Conservation (phyloP, 2,888 invertebrate genomes). For the Coremacera marginata region DNA sequence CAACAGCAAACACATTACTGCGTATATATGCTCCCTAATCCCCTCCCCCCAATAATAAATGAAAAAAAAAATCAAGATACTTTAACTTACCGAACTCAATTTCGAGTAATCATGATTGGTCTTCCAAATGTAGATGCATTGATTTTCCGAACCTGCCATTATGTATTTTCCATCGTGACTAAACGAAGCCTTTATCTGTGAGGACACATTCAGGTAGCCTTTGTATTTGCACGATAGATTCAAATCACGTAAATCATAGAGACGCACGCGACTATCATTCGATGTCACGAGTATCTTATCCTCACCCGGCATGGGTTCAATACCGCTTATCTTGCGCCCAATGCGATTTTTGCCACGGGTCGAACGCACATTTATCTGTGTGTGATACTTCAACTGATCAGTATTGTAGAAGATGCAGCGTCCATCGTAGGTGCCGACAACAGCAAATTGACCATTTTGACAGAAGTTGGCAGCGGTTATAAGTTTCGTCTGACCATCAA, state of each 20-base stretch:
- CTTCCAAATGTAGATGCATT: slow-evolving; percentile 98
- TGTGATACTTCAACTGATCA: slow-evolving; percentile 98
- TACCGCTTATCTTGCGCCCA: slow-evolving; percentile 96
- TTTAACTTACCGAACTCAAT: slow-evolving; percentile 80
- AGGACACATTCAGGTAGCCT: slow-evolving; percentile 92
- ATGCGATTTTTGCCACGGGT: slow-evolving; percentile 95
- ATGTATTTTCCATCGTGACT: slow-evolving; percentile 98
- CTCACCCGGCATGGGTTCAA: slow-evolving; percentile 95
- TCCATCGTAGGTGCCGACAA: slow-evolving; percentile 98
- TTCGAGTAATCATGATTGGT: slow-evolving; percentile 96
- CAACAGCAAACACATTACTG: neutral
- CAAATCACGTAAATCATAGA: slow-evolving; percentile 95
- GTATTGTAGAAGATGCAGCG: slow-evolving; percentile 98
- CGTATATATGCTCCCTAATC: no score
- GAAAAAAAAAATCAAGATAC: no score
- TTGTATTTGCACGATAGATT: slow-evolving; percentile 96
- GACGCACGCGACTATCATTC: slow-evolving; percentile 95
- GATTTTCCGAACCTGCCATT: slow-evolving; percentile 96
- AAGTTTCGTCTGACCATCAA: slow-evolving; percentile 92
- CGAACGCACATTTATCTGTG: slow-evolving; percentile 95
- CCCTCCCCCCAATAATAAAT: no score
- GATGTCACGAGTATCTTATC: slow-evolving; percentile 97
- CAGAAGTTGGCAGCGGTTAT: slow-evolving; percentile 98
- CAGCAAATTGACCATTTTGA: slow-evolving; percentile 97
- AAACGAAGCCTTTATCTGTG: slow-evolving; percentile 97